Evolutionary conservation across 2,797 vertebrate species (phyloP).

Genomic region (Danio albolineatus): DNA sequence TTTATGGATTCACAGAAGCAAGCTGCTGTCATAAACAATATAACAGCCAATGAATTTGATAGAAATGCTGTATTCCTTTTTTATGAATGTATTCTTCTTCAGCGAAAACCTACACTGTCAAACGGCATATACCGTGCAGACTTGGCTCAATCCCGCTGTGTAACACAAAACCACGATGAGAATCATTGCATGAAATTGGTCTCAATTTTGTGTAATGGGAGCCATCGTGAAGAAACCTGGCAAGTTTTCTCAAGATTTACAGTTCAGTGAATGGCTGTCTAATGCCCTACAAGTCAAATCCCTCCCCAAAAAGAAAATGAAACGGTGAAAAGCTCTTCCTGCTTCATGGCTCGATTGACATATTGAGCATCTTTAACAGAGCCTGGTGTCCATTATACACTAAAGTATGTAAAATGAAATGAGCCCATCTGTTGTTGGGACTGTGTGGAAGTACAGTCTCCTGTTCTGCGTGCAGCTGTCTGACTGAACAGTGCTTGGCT

Average conservation of each 20-base stretch:
- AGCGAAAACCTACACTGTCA: constrained; percentile 16
- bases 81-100: constrained; percentile 3
- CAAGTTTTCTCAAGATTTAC: constrained; percentile 54
- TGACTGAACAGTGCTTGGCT: constrained; percentile 56
- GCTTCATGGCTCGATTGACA: constrained; percentile 48
- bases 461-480: constrained; percentile 77
- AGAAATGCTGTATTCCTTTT: background rate
- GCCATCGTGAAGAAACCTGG: constrained; percentile 45
- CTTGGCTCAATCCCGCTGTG: constrained; percentile 41
- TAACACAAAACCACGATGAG: constrained; percentile 54
- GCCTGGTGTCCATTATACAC: constrained; percentile 38
- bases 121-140: constrained; percentile 43
- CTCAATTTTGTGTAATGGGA: constrained; percentile 55
- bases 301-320: constrained; percentile 10
- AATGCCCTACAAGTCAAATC: constrained; percentile 26
- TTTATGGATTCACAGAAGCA: background rate
- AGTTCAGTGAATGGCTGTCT: constrained; percentile 28
- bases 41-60: background rate
- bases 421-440: constrained; percentile 67
- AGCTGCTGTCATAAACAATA: background rate
- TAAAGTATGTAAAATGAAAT: constrained; percentile 53
- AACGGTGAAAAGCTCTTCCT: constrained; percentile 22
- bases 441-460: constrained; percentile 60
- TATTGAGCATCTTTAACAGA: constrained; percentile 52
- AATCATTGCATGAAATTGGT: constrained; percentile 58